Base-by-base conservation (phyloP, 1,140 invertebrate genomes). In the Ips nitidus region DNA sequence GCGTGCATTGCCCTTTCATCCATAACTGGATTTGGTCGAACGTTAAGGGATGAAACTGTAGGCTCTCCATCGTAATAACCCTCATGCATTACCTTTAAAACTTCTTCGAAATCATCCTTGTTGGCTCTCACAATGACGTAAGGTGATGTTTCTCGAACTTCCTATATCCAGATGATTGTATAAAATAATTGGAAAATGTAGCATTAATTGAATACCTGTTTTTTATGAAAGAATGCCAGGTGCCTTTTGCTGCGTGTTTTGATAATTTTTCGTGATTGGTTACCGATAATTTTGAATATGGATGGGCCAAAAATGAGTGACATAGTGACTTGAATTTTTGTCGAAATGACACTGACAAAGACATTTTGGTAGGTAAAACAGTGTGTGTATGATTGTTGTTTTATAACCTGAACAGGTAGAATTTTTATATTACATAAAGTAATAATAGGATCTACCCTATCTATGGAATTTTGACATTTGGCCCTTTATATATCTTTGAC, bases 11-110 rank as follows among this genome's bases (percentile, higher is more conserved):
- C 59, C 68, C 40, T 72, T 79, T 79, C 53, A 45, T 76, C 74
- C 43, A 75, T 38, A n/a, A 73, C 41, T 3, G 69, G 36, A 41
- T 73, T 73, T 0, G 65, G 69, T 6, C 38, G 41, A 42, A 73
- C 66, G 3, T 65, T 58, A 2, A 74, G 47, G 4, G 66, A 43
- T 3, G 40, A 60, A 6, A 66, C 63, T 39, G 68, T 76, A 6
- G 79, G 79, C 62, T 80, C 79, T 5, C 77, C 74, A 37, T 59
- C 65, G 67, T 75, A 77, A 58, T 75, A 80, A 42, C 66, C 56
- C 45, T 70, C 69, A 63, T 77, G 75, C 76, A 79, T 77, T 8
- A 79, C 42, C 41, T 76, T 73, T 2, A 80, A 39, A 7, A 80
- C 75, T 8, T 70, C 53, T 7, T 68, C 56, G 56, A 75, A 75